Percentiles rank a stretch among this genome's conserved stretches.
Conservation (phyloP, 2,797 vertebrate species). For the Pampus argenteus region DNA sequence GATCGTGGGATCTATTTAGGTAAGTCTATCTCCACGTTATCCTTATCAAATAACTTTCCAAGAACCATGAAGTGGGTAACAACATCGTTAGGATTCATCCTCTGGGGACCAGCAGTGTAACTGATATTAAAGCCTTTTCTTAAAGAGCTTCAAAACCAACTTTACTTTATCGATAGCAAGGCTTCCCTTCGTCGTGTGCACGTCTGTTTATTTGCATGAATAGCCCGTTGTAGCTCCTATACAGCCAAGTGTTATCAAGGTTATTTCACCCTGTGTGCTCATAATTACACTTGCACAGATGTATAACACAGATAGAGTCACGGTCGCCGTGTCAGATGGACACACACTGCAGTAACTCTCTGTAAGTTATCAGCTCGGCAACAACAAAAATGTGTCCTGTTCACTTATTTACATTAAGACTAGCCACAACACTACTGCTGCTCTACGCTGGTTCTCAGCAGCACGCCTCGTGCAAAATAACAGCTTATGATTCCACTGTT, state of each 20-base stretch:
- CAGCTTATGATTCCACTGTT: background rate
- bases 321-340: conserved; percentile 27
- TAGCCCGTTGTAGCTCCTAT: no score
- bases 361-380: conserved; percentile 28
- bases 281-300: conserved; percentile 2
- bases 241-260: conserved; percentile 13
- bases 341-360: conserved; percentile 17
- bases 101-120: no score
- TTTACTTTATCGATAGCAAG: background rate
- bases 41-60: background rate
- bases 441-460: background rate
- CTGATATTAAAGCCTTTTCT: no score
- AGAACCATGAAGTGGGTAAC: background rate
- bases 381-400: conserved; percentile 10
- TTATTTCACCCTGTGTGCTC: conserved; percentile 8
- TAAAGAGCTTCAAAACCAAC: no score
- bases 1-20: conserved; percentile 78
- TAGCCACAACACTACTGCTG: conserved; percentile 5
- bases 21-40: conserved; percentile 22
- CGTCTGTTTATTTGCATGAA: no score
- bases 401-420: conserved; percentile 10
- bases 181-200: background rate
- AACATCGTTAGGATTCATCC: no score
- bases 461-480: background rate
- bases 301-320: conserved; percentile 35